Conservation (phyloP, 2,797 vertebrate genomes). For the Coendou prehensilis region DNA sequence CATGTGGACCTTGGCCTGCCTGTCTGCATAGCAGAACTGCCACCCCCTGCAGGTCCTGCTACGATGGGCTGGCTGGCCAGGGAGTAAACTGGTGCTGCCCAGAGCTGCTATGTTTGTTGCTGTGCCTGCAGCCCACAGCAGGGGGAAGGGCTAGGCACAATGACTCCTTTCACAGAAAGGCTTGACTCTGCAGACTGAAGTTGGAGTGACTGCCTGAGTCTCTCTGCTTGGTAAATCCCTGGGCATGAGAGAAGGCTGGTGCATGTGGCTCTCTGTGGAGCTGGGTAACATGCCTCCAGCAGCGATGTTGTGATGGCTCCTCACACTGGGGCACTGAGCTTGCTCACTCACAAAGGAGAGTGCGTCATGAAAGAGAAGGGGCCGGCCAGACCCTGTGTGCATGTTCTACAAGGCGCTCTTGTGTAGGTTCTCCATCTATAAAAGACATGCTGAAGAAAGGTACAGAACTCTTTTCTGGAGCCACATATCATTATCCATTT, state of each 20-base stretch:
- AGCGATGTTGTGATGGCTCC: background rate
- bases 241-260: background rate
- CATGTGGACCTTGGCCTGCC: background rate
- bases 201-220: background rate
- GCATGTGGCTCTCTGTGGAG: background rate
- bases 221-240: background rate
- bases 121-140: background rate
- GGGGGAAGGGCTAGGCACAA: background rate
- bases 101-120: background rate
- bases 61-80: background rate
- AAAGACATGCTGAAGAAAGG: background rate
- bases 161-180: slow-evolving; percentile 47
- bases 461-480: background rate
- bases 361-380: background rate
- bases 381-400: background rate
- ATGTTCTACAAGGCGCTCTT: background rate
- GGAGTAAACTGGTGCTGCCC: background rate
- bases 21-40: background rate
- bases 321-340: background rate
- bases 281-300: slow-evolving; percentile 4
- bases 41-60: background rate
- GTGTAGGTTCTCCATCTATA: background rate
- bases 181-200: background rate
- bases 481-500: background rate
- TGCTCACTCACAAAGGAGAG: background rate